Percentiles rank a stretch among this genome's conserved stretches.
Evolutionary conservation across 2,888 invertebrate genomes (phyloP).

Genomic region (Eremobia ochroleuca): DNA sequence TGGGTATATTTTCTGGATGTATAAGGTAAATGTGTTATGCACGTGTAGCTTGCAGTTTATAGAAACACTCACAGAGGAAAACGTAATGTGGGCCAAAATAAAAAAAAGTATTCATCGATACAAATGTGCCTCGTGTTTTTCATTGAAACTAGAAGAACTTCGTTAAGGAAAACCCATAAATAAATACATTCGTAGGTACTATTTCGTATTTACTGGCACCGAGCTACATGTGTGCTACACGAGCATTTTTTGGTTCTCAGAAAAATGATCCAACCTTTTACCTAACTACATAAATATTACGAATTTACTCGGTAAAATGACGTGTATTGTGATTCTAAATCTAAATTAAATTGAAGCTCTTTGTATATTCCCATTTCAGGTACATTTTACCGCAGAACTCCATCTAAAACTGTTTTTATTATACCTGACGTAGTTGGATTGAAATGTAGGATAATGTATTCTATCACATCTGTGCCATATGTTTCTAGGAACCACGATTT

Average conservation of each 20-base stretch:
- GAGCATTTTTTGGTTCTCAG: background rate
- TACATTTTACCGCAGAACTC: slow-evolving; percentile 17
- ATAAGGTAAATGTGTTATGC: background rate
- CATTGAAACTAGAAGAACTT: slow-evolving; percentile 1
- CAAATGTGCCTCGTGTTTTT: background rate
- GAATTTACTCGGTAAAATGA: slow-evolving; percentile 9
- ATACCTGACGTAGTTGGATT: slow-evolving; percentile 16
- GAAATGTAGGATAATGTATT: slow-evolving; percentile 15
- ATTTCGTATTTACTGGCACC: background rate
- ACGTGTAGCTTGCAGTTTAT: background rate
- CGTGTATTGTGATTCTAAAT: slow-evolving; percentile 17
- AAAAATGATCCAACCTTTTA: slow-evolving; percentile 6
- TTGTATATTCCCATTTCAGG: slow-evolving; percentile 18
- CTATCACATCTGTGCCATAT: background rate
- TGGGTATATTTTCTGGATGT: background rate
- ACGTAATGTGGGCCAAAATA: background rate
- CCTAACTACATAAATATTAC: slow-evolving; percentile 22
- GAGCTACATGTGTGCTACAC: background rate
- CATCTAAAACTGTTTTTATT: slow-evolving; percentile 23
- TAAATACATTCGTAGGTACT: background rate
- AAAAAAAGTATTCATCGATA: slow-evolving; percentile 9
- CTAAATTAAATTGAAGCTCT: slow-evolving; percentile 22
- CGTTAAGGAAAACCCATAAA: slow-evolving; percentile 16
- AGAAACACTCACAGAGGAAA: no score
- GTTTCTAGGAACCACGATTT: background rate